Evolutionary conservation across 2,113 vertebrate genomes (phyloP).

Genomic region (Pelodiscus sinensis): DNA sequence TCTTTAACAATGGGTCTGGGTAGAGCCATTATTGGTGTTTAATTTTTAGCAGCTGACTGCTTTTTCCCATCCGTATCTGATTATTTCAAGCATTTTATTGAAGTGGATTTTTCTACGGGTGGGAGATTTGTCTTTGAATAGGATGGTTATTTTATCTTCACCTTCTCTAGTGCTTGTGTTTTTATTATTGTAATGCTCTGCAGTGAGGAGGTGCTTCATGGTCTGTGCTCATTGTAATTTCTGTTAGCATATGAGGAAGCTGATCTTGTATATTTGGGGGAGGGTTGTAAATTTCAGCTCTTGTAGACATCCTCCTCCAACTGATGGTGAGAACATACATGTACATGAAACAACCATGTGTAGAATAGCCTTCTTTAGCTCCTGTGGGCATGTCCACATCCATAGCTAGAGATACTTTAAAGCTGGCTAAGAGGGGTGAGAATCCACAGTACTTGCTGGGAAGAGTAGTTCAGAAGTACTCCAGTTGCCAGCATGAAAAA

Average conservation of each 20-base stretch:
- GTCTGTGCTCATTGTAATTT: background rate
- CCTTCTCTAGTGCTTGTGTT: background rate
- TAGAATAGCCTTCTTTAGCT: background rate
- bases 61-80: background rate
- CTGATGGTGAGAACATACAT: background rate
- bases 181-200: background rate
- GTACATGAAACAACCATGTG: background rate
- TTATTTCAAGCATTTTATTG: too few relatives aligned
- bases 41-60: background rate
- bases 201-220: background rate
- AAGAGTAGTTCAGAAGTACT: background rate
- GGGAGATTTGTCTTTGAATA: background rate
- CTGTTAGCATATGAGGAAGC: background rate
- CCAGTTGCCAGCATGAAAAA: background rate
- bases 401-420: too few relatives aligned
- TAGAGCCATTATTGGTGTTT: background rate
- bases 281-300: background rate
- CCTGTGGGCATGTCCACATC: background rate
- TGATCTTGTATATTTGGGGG: background rate
- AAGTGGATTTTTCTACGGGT: background rate
- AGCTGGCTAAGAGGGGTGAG: too few relatives aligned
- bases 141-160: background rate
- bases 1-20: background rate
- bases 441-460: background rate
- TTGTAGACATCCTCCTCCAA: background rate